Conservation (phyloP, 2,797 vertebrate genomes). For the Morus bassanus region DNA sequence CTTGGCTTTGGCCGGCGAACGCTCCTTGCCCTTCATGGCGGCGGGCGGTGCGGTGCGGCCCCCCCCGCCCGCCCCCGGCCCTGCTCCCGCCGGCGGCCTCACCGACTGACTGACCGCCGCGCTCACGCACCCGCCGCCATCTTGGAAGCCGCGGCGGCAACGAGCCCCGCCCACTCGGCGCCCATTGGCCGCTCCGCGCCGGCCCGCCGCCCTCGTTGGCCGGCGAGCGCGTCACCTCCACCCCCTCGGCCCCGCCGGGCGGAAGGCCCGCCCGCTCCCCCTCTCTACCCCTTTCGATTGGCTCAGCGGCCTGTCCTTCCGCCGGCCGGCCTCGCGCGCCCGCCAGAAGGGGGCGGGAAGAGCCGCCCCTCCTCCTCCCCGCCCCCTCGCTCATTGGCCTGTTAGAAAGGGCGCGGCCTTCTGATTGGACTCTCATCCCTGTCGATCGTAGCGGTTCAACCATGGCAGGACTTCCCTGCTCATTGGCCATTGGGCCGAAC, state of each 20-base stretch:
- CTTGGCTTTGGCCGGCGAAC: constrained; percentile 92
- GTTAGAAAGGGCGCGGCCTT: background rate
- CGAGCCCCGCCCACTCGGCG: background rate
- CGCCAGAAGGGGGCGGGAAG: background rate
- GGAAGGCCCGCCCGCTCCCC: fast-evolving
- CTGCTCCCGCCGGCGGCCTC: constrained; percentile 44
- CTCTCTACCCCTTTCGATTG: background rate
- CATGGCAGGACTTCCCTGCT: background rate
- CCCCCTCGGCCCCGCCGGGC: background rate
- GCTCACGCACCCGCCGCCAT: constrained; percentile 78
- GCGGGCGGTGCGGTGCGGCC: background rate
- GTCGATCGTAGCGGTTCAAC: background rate
- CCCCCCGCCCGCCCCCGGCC: constrained; percentile 15
- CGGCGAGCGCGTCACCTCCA: background rate
- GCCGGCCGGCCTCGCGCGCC: background rate
- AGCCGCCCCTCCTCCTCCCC: background rate
- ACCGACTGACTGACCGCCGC: constrained; percentile 61
- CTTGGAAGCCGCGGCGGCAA: constrained; percentile 71
- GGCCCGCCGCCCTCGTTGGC: background rate
- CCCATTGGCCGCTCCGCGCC: background rate
- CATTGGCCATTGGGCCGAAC: background rate
- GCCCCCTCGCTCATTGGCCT: background rate
- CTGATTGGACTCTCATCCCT: fast-evolving
- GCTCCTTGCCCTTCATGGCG: constrained; percentile 95
- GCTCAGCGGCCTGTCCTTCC: fast-evolving